phyloP scores from a whole-genome alignment of 1,140 invertebrate species.

The Drosophila sucinea region DNA sequence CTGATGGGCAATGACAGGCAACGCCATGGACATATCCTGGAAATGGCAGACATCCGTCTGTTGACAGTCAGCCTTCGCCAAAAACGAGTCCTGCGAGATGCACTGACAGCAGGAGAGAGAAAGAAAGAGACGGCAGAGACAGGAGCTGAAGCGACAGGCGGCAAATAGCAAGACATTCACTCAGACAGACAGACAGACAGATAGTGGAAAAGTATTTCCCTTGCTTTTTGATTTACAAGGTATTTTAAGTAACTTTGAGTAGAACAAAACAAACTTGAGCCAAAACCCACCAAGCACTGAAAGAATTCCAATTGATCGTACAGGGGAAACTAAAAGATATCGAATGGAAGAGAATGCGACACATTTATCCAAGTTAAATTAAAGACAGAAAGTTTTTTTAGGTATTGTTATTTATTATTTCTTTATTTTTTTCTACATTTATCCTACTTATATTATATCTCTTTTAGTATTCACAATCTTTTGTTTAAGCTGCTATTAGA shows the following conservation, averaged over 20 bases:
- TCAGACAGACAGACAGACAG: slow-evolving; percentile 33
- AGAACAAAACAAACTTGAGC: slow-evolving; percentile 11
- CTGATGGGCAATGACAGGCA: slow-evolving; percentile 69
- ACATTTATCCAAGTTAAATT: no score
- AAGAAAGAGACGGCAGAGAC: no score
- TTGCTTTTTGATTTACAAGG: slow-evolving; percentile 51
- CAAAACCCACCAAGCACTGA: slow-evolving; percentile 20
- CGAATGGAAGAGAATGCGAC: no score
- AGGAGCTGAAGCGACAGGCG: not conserved
- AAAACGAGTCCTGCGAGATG: slow-evolving; percentile 24
- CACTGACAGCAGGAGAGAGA: slow-evolving; percentile 12
- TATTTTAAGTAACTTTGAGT: not conserved
- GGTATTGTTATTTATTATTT: no score
- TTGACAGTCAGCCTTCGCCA: slow-evolving; percentile 60
- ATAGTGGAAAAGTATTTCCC: slow-evolving; percentile 49
- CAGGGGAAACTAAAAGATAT: no score
- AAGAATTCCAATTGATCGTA: no score
- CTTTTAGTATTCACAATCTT: no score
- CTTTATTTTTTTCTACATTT: no score
- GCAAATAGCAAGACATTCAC: slow-evolving; percentile 1
- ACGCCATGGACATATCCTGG: slow-evolving; percentile 61
- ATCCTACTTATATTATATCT: no score
- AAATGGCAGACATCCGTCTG: slow-evolving; percentile 56
- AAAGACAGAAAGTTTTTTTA: no score
- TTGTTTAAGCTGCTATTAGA: no score